Evolutionary conservation across 1,140 invertebrate genomes (phyloP), one percentile per base, ranked within the genome.

Genomic region (Steinernema feltiae): DNA sequence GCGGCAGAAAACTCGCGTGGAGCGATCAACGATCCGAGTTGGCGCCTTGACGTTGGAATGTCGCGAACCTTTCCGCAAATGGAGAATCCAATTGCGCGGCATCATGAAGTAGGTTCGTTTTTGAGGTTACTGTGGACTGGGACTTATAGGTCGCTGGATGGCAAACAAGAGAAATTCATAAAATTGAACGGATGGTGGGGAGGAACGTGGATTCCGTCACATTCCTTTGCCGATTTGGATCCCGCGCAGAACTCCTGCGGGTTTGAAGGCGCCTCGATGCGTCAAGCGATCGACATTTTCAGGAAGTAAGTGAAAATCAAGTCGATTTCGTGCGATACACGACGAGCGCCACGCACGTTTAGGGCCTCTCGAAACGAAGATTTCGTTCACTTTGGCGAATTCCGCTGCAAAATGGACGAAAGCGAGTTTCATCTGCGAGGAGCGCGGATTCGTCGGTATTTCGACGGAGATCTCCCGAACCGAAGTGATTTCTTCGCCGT

Each of bases 121-220:
- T 41, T 41, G 18, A 18, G 35, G 35, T 41, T 41, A 18, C 35
- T 7, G 7, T 41, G 35, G 35, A 41, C 18, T 41, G 35, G 18
- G 35, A 7, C 7, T 41, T 63, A 15, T 21, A 63, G 53, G 24
- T 63, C 53, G 7, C 24, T 15, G 53, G 24, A 3, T 27, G 24
- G 7, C 53, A 3, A 27, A 63, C 7, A 15, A 21, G 53, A 63
- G 24, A 63, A 21, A 27, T 63, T 63, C 24, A 21, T 63, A 27
- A 63, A 63, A 63, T 3, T 63, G 24, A 63, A 27, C 53, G 53
- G 53, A 15, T 63, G 53, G 53, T 63, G 53, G 53, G 53, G 53
- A n/a, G 53, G 12, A 27, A 63, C 53, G 2, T 63, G 53, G 53
- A 27, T 63, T 27, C 53, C 53, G 7, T 12, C 15, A 3, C 53